Conservation (phyloP, 2,113 vertebrate species). For the Oryzias curvinotus region DNA sequence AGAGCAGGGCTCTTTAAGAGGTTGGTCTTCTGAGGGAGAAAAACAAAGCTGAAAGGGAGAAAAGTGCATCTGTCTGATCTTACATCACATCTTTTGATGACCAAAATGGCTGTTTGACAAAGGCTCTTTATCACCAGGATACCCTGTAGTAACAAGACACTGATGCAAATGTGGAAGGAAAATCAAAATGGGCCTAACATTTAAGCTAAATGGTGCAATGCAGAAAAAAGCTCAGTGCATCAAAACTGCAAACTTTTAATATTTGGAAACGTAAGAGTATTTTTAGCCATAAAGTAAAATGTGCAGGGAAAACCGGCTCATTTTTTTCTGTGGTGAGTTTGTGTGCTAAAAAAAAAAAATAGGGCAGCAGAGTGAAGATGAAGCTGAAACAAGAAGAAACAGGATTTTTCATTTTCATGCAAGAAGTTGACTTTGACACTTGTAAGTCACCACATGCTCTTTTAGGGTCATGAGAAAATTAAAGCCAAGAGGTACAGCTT, state of each 20-base stretch:
- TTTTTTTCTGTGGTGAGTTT: constrained; percentile 7
- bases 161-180: constrained; percentile 31
- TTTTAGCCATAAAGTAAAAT: neutral
- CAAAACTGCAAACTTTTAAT: too few relatives aligned
- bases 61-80: constrained; percentile 47
- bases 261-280: too few relatives aligned
- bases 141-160: constrained; percentile 40
- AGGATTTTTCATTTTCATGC: constrained; percentile 36
- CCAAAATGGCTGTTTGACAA: constrained; percentile 60
- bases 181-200: constrained; percentile 28
- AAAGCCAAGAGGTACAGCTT: constrained; percentile 8
- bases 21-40: constrained; percentile 37
- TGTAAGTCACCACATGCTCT: constrained; percentile 46
- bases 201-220: constrained; percentile 11
- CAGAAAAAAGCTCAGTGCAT: neutral
- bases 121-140: constrained; percentile 58
- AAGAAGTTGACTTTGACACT: constrained; percentile 35
- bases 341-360: constrained; percentile 6
- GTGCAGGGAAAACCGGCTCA: constrained; percentile 13
- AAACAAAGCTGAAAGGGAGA: constrained; percentile 31
- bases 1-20: constrained; percentile 36
- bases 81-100: constrained; percentile 67
- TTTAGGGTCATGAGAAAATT: constrained; percentile 1
- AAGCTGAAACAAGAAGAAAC: neutral
- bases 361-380: constrained; percentile 3